Conservation (phyloP, 2,113 vertebrate genomes). For the Pantherophis guttatus region DNA sequence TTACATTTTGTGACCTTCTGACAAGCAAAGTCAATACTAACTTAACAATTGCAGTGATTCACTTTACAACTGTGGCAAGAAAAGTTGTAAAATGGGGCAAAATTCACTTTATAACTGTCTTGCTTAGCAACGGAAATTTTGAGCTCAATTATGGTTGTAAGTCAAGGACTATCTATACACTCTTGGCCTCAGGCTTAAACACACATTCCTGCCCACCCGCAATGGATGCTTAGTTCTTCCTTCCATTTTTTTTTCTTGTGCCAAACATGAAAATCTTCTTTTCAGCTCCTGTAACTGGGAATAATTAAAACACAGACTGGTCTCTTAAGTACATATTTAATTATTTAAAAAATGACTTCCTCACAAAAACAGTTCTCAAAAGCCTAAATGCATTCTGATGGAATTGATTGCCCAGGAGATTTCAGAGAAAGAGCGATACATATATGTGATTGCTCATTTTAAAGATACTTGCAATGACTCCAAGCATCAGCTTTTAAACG, state of each 20-base stretch:
- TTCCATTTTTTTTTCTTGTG: neutral
- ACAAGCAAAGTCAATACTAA: neutral
- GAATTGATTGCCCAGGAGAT: neutral
- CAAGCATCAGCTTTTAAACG: neutral
- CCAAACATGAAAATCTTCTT: neutral
- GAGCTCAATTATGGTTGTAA: neutral
- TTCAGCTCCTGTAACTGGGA: neutral
- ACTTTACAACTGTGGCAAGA: neutral
- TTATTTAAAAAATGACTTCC: neutral
- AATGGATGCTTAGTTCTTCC: neutral
- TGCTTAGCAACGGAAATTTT: neutral
- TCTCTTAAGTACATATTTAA: too few species aligned
- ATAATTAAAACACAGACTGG: neutral
- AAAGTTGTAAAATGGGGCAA: neutral
- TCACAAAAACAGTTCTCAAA: neutral
- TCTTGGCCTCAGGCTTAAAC: neutral
- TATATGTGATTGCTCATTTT: neutral
- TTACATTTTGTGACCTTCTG: neutral
- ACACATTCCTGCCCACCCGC: neutral
- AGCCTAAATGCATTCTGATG: neutral
- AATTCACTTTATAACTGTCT: neutral
- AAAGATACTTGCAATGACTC: neutral
- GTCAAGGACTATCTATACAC: neutral
- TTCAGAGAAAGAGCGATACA: neutral
- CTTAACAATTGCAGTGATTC: neutral